Evolutionary conservation across 1,140 invertebrate species (phyloP), one percentile per base, ranked within the genome.

Genomic region (Sogatella furcifera): DNA sequence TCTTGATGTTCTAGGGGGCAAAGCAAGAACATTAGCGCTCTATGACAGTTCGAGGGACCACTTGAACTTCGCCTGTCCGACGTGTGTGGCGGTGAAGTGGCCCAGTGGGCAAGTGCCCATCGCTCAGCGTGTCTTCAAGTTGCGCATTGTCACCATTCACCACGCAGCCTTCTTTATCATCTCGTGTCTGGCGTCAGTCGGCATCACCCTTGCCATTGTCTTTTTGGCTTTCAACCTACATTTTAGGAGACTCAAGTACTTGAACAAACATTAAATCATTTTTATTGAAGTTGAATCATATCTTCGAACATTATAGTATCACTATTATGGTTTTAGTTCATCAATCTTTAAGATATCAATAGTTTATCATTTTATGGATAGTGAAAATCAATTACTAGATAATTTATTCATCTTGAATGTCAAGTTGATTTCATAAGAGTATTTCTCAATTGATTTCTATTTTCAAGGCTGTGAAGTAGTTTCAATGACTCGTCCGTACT

Each of bases 141-240:
- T 86, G 44, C 75, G 84, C 41, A 81, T 89, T 63, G 82, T 85
- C 57, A 85, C 81, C 11, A 85, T 95, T 52, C 82, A 86, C n/a
- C 81, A 83, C 31, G 78, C 81, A 57, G 85, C 86, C 2, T 90
- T 89, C 71, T 76, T 84, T 55, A 78, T 77, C 19, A 78, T 89
- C 21, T 80, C 84, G 3, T 80, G 81, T 44, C 71, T 92, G 2
- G 86, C 90, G 19, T 78, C 79, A 13, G 73, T 88, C 55, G 91
- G 91, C 1, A 86, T 94, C n/a, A 75, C 83, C 0, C 69, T 91
- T 21, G 86, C 90, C 6, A 71, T 89, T 5, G 79, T 81, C 5
- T 94, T 93, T 70, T 76, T 95, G 19, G 82, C 81, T 38, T 93
- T 94, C 71, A 95, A 94, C 75, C 77, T 94, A 53, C 87, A 90